Evolutionary conservation across 2,797 vertebrate species (phyloP), one percentile per base, ranked within the genome.

Genomic region (Adelosebastes latens): DNA sequence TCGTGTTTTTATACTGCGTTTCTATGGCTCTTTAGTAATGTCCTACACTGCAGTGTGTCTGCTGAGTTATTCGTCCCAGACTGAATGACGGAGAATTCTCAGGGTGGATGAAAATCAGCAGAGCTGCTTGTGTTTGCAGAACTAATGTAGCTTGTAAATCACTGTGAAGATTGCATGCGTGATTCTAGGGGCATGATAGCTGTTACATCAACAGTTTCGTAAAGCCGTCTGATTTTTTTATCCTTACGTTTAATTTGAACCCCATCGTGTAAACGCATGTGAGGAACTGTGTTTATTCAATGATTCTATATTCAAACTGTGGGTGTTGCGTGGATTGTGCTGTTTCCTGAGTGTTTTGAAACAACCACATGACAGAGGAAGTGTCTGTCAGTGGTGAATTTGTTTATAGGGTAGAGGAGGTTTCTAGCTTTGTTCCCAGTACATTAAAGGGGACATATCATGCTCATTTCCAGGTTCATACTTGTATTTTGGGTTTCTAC

Each of bases 321-420:
- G 71, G 46, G 63, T 31, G 39, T 77, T 2, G 0, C 61, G 36
- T 72, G 49, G 39, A 49, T 8, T 4, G 5, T 39, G 46, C 16
- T 24, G 9, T 81, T 86, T 88, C 75, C 81, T 67, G 64, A 32
- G 27, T 55, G 68, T 90, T 83, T 73, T 82, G 82, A 88, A 91
- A 89, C 7, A 4, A n/a, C 72, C 87, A 79, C 75, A 82, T 82
- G 85, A 92, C 49, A 77, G 80, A 90, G 92, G 91, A 93, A 92
- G 89, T 88, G 36, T 73, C 6, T 72, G 32, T 31, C 24, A 4
- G 31, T 20, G 34, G 58, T 32, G 58, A 68, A 31, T 66, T 62
- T 83, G 73, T 73, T 77, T 46, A 29, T 20, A 42, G 34, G 62
- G 29, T 2, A 5, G 55, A 63, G 6, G 9, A 52, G 39, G 10